Evolutionary conservation across 2,888 invertebrate species (phyloP).

Genomic region (Bembecia ichneumoniformis): DNA sequence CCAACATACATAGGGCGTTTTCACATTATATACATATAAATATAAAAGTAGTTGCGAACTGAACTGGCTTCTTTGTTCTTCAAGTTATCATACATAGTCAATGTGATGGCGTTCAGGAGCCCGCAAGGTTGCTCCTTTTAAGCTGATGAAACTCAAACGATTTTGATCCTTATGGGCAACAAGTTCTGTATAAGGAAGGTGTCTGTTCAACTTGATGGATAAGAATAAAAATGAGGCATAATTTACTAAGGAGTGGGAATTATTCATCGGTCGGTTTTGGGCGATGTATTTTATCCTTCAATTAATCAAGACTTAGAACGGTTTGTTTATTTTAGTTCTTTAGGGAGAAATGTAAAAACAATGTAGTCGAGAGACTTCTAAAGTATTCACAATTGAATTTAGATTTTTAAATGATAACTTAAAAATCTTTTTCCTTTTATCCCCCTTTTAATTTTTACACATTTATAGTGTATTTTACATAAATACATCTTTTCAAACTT

Average conservation of each 20-base stretch:
- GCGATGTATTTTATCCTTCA: neutral
- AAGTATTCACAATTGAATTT: too few species aligned
- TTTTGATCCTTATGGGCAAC: neutral
- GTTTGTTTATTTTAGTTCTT: neutral
- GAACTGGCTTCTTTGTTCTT: neutral
- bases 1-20: too few species aligned
- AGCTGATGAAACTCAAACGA: constrained; percentile 1
- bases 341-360: too few species aligned
- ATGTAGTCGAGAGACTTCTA: too few species aligned
- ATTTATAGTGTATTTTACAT: too few species aligned
- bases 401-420: too few species aligned
- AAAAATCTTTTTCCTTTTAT: too few species aligned
- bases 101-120: neutral
- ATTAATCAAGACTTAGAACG: neutral
- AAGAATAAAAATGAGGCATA: neutral
- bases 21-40: too few species aligned
- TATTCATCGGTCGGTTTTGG: neutral
- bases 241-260: neutral
- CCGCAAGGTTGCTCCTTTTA: neutral
- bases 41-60: too few species aligned
- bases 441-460: too few species aligned
- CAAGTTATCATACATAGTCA: neutral
- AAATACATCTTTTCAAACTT: too few species aligned
- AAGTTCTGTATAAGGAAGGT: neutral
- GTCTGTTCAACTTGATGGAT: neutral